Base-by-base conservation (phyloP, 2,113 vertebrate species). In the mouse (Mus musculus) region DNA sequence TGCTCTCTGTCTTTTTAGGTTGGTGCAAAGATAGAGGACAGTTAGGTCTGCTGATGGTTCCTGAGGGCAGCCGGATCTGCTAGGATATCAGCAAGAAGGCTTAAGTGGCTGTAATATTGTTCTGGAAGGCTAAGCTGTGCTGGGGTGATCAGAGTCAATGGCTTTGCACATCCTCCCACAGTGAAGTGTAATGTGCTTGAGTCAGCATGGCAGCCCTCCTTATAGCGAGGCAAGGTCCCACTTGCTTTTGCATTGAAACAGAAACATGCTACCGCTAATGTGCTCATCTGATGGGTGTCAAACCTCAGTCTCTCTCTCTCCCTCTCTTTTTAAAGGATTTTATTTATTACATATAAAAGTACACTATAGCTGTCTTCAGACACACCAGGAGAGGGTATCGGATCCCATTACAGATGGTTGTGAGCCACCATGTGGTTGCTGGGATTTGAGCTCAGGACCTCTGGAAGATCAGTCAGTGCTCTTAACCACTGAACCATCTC, bases 101-200 rank as follows among this genome's bases (percentile, higher is more conserved):
- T 17, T 36, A 22, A 86, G 5, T 11, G 11, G 24, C 36, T 9
- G 0, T 28, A 56, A 10, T 19, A 28, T 39, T 88, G 17, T 36
- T 49, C 36, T 12, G 49, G 86, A 42, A 19, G 71, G 33, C 36
- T 20, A 69, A 16, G n/a, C 49, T 75, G 24, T 46, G 28, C 49
- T 56, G 1, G 39, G 39, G 3, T 26, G 69, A 61, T 17, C 33
- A 17, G 2, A 81, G 33, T 56, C 49, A 65, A 3, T 67, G 82
- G 10, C 61, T 67, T 67, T 49, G 63, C 28, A 46, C 17, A 3
- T 20, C 67, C 3, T 20, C 11, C 71, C 65, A 46, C 56, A 28
- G 65, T 46, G 24, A 39, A 28, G 0, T 7, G 67, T 49, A 63
- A 65, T n/a, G 17, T 12, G 5, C 0, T 1, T 2, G 7, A 49